Base-by-base conservation (phyloP, 1,140 invertebrate genomes). In the Babylonia areolata region DNA sequence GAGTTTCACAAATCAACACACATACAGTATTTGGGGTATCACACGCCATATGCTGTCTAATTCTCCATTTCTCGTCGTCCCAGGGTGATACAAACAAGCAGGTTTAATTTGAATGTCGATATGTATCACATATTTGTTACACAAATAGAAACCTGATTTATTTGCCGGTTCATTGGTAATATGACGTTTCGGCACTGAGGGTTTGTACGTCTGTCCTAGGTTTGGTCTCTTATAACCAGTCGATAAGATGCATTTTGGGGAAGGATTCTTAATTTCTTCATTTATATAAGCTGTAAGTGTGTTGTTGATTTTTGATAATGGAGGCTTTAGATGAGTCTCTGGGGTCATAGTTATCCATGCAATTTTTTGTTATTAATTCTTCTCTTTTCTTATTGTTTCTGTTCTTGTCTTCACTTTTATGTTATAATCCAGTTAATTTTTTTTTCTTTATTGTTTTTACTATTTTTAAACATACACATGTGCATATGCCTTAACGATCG, bases 261-360 rank as follows among this genome's bases (percentile, higher is more conserved):
- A 31, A n/a, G n/a, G n/a, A 35, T 33, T 5, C 12, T 37, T 33
- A 37, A 35, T 73, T 11, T 15, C 35, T 15, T 73, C 12, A 35
- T 33, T 11, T 12, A 6, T 9, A 37, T 73, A 73, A 73, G 58
- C 5, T 64, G 58, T 35, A 35, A 31, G n/a, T 73, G 6, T 33
- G 6, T 31, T 69, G n/a, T n/a, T n/a, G n/a, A n/a, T n/a, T 33
- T 23, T 35, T 73, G 31, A 73, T 73, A 15, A 35, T 73, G 11
- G 31, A 9, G 20, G 58, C 6, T 73, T 73, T 73, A 3, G 71
- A 73, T 6, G 71, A 31, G 20, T 35, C 31, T 35, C 71, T 3
- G 3, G 71, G 71, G 20, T 73, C 71, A 73, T 73, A 73, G 71
- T 73, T 5, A 73, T 31, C 71, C 71, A 73, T 33, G 71, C 71